Base-by-base conservation (phyloP, 1,140 invertebrate species). In the Leptoteleia sp. region DNA sequence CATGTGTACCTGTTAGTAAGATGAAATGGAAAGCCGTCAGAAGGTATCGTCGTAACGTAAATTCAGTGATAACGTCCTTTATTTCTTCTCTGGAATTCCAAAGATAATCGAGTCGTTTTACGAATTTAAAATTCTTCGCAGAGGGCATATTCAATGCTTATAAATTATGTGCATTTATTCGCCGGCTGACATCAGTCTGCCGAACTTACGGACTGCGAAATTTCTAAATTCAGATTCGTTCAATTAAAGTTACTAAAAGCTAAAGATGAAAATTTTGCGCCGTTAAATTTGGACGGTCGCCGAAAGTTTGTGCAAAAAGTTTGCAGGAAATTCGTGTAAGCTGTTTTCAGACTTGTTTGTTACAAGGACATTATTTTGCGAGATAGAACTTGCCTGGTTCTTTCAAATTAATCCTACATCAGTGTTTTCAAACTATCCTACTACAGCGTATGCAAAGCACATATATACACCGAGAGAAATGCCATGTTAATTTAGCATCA, bases 141-240 rank as follows among this genome's bases (percentile, higher is more conserved):
- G 47, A 52, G 48, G 22, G 62, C 35, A 33, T 25, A 17, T 47
- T 67, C 40, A 31, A 11, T 13, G 40, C 25, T 57, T 29, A 27
- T 68, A 68, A 68, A 68, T 48, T 68, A 68, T 68, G 64, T 38
- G 42, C 52, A 68, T 68, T 59, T 2, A 65, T 59, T 48, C 65
- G 43, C 27, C 15, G 45, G 8, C 29, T 37, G 43, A 55, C 62
- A 33, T 25, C 19, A 31, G 12, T 16, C 48, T 4, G 50, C 37
- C 5, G 11, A 37, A 52, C 48, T 52, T 52, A 22, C 25, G 6
- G 17, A 22, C 16, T 37, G 9, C 11, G 5, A 45, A 65, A 65
- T 48, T 52, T 65, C 43, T n/a, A 47, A 57, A 47, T 45, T 57
- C 40, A 55, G 33, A 48, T 70, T 48, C 42, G 43, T 59, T 59